Conservation (phyloP, 2,797 vertebrate genomes). For the Onychomys arenicola region DNA sequence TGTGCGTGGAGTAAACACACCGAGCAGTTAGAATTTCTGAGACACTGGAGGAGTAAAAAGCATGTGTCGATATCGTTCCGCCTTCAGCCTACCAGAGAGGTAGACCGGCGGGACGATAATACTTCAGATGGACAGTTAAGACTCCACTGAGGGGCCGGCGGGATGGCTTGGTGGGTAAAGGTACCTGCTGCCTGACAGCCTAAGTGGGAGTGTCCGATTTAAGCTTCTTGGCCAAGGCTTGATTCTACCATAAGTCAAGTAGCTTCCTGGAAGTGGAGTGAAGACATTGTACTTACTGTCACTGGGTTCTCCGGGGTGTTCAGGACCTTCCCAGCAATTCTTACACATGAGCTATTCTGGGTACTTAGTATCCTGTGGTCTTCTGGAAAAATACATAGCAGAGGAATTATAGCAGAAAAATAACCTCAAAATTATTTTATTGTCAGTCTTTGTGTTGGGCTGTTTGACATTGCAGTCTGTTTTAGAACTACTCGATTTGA, state of each 20-base stretch:
- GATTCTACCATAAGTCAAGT: not conserved
- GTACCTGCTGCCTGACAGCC: not conserved
- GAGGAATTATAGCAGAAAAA: not conserved
- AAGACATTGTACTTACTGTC: not conserved
- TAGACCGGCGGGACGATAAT: not conserved
- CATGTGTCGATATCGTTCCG: not conserved
- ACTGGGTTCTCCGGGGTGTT: not conserved
- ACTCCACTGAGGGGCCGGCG: not conserved
- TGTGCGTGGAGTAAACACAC: not conserved
- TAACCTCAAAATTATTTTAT: not conserved
- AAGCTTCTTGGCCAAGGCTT: not conserved
- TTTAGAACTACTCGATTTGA: not conserved
- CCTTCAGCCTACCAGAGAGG: not conserved
- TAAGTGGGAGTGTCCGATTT: not conserved
- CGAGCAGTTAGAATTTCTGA: not conserved
- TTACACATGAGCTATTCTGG: slow-evolving; percentile 8
- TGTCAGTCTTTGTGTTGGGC: not conserved
- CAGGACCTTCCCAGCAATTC: not conserved
- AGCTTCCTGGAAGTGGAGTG: not conserved
- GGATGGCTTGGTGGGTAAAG: not conserved
- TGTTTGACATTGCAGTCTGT: not conserved
- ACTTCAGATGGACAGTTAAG: not conserved
- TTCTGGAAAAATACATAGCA: slow-evolving; percentile 18
- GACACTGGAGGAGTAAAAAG: not conserved
- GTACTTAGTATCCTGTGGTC: not conserved